Evolutionary conservation across 2,113 vertebrate species (phyloP).

Genomic region (Scomber japonicus): DNA sequence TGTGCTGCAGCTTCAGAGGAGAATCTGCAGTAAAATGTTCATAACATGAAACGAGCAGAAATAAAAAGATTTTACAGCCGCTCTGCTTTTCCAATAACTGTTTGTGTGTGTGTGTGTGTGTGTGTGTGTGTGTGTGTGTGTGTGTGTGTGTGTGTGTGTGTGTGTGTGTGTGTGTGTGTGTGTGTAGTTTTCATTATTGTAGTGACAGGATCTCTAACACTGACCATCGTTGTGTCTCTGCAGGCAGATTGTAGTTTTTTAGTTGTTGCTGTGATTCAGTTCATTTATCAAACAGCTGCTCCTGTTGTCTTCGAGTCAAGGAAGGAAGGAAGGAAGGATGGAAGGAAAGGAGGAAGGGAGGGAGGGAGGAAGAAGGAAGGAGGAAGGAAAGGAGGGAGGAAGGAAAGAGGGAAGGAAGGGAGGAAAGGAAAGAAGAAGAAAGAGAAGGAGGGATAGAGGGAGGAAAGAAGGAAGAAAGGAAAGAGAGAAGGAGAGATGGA

Average conservation of each 20-base stretch:
- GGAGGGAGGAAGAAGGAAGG: no score
- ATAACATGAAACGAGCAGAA: constrained; percentile 33
- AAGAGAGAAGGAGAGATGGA: no score
- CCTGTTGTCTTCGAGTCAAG: no score
- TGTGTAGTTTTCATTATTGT: constrained; percentile 48
- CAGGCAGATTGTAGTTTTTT: background rate
- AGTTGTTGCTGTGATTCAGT: no score
- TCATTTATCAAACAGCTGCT: no score
- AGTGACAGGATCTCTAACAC: constrained; percentile 15
- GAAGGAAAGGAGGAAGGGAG: no score
- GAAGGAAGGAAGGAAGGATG: no score
- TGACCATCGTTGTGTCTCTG: background rate
- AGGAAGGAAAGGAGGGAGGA: no score
- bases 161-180: constrained; percentile 14
- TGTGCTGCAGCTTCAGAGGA: background rate
- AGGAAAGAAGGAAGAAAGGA: no score
- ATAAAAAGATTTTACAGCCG: constrained; percentile 44
- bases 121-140: constrained; percentile 11
- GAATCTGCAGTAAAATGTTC: constrained; percentile 11
- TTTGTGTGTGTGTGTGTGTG: constrained; percentile 14
- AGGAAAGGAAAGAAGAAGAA: no score
- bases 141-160: constrained; percentile 14
- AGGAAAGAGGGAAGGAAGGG: no score
- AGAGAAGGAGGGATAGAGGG: no score
- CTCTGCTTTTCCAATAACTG: constrained; percentile 54